Evolutionary conservation across 2,797 vertebrate genomes (phyloP), one percentile per base, ranked within the genome.

Genomic region (Fistularia tabacaria): DNA sequence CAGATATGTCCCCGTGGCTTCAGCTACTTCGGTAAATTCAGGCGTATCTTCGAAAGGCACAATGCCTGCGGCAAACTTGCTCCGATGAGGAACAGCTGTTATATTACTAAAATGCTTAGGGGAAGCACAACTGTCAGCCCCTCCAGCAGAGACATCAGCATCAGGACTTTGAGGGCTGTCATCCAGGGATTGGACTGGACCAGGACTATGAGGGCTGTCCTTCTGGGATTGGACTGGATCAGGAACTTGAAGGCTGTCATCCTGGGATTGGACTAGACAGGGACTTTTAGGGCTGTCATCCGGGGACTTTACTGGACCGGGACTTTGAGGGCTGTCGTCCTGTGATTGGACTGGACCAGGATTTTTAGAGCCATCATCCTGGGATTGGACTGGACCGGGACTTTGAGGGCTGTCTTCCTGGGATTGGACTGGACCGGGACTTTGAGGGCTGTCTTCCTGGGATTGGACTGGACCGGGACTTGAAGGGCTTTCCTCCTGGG

Each of bases 31-130:
- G 7, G 95, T 97, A 69, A 91, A 99, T 59, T 99, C 94, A 5
- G 97, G 97, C 4, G 98, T 98, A 60, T 96, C 95, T 70, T 99
- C 97, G 56, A 99, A 99, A 0, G 93, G 95, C 41, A 95, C 93
- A 10, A 99, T 99, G 15, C 96, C 95, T 0, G 81, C 91, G 6
- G 96, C 95, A 73, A 99, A 99, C 69, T 87, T 96, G 82, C 94
- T 98, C 78, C 95, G 91, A 69, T 98, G 95, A 15, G 96, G 96
- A 60, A 98, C 82, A 0, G 89, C 80, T 15, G 69, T 71, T 60
- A 90, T 38, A 64, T 81, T 91, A 9, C 70, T 69, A 0, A 39
- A 0, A 25, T 77, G 63, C 5, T 71, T 64, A 13, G 56, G 51
- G 7, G 7, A 58, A 56, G 47, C 53, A 50, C 8, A 60, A 15